Evolutionary conservation across 1,140 invertebrate species (phyloP), one percentile per base, ranked within the genome.

Genomic region (Brachionus paranguensis): DNA sequence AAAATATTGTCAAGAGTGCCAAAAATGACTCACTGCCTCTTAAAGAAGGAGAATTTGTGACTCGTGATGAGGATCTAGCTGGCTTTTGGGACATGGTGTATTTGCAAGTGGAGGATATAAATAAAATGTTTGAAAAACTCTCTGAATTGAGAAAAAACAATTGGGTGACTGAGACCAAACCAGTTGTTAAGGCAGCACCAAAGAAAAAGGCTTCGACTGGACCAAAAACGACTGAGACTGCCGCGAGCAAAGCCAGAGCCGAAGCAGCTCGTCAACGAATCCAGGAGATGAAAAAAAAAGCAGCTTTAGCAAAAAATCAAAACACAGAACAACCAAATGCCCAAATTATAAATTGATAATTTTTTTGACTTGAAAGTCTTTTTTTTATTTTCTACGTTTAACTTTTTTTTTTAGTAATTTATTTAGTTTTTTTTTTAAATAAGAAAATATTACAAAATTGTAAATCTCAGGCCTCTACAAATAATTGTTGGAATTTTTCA

Each of bases 11-110:
- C 45, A 64, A 41, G 29, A 41, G n/a, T 12, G 60, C 43, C 60
- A 72, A 65, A 47, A 84, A 84, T 29, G 27, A 50, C 17, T 29
- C 72, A 12, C 93, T 92, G 88, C 92, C 93, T 87, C 89, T 91
- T 14, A 91, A 91, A 65, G 93, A 93, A 72, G 95, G 95, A 87
- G 92, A 93, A 85, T 96, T 95, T 88, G 93, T 94, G 47, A 96
- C 95, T 2, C 96, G 94, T 4, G 90, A 92, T 86, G 93, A 94
- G 86, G 96, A 98, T 89, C 90, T 97, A 78, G 94, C 94, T 86
- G 96, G 96, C 17, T 97, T 97, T 90, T 98, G 96, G 96, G 96
- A 97, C 89, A 96, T 98, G 95, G 94, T 98, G 7, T 93, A 93
- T 88, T 91, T 97, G 64, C 96, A 97, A 89, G 93, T 96, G 7